Conservation (phyloP, 2,888 invertebrate species). For the Acanthosepion esculentum region DNA sequence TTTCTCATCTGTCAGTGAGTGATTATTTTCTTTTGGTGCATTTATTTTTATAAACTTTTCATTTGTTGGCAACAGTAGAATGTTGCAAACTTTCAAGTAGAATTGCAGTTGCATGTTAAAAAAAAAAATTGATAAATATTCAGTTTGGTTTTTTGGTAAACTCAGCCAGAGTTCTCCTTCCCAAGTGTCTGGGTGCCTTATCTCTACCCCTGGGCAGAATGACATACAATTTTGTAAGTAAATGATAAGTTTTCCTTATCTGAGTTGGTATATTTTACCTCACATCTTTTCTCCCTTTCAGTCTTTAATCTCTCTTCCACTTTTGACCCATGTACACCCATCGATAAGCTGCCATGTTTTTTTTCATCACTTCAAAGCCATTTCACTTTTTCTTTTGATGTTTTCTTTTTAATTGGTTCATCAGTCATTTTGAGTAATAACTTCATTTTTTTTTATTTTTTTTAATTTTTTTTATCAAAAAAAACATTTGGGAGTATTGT, state of each 20-base stretch:
- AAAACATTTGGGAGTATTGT: too few relatives aligned
- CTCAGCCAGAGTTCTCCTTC: background rate
- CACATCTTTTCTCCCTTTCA: background rate
- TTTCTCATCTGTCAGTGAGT: background rate
- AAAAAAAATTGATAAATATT: background rate
- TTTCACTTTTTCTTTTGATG: background rate
- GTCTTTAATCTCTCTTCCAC: background rate
- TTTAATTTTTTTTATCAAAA: too few relatives aligned
- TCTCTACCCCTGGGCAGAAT: constrained; percentile 6
- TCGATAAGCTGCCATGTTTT: background rate
- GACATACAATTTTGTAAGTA: constrained; percentile 8
- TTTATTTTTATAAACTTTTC: background rate
- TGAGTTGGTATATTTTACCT: background rate
- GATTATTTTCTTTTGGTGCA: background rate
- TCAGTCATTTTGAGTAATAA: background rate
- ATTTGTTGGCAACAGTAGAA: background rate
- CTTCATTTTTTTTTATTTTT: too few relatives aligned
- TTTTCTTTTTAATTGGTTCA: background rate
- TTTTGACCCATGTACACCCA: background rate
- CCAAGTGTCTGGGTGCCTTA: background rate
- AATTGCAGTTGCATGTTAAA: background rate
- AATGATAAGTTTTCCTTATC: background rate
- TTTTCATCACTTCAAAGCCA: background rate
- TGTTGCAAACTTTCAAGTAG: background rate
- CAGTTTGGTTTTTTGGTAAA: background rate